These are phyloP conservation scores for Timandra comae DNA, from an alignment of 2,888 invertebrate species.

Conservation along the genomic window DNA sequence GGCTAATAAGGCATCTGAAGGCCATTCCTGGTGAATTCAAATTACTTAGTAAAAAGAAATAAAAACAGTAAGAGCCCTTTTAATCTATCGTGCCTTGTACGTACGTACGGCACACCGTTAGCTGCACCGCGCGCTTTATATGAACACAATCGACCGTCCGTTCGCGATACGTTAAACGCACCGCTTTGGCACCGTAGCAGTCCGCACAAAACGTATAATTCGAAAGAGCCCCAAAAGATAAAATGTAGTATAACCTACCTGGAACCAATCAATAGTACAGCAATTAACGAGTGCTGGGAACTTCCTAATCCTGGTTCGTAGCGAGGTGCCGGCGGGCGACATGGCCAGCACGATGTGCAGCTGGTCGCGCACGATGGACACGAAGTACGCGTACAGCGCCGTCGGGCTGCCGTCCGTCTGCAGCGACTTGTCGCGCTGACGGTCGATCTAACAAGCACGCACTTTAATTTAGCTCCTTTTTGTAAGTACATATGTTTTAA, in stretches of 20 bases:
- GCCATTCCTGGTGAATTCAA: constrained; percentile 88
- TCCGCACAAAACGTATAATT: too few species aligned
- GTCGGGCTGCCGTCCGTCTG: constrained; percentile 96
- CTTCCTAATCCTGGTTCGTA: constrained; percentile 88
- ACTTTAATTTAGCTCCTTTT: too few species aligned
- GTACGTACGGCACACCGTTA: too few species aligned
- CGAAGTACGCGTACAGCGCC: constrained; percentile 93
- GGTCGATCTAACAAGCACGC: constrained; percentile 79
- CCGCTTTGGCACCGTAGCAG: too few species aligned
- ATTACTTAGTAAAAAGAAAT: neutral
- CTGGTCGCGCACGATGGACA: constrained; percentile 91
- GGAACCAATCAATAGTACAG: constrained; percentile 98
- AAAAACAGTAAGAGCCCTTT: neutral
- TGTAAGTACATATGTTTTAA: too few species aligned
- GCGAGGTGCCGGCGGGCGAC: constrained; percentile 92
- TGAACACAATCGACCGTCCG: too few species aligned
- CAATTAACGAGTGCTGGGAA: constrained; percentile 96
- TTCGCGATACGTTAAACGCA: too few species aligned
- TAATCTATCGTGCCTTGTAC: too few species aligned
- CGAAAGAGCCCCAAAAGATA: too few species aligned
- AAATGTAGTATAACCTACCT: too few species aligned
- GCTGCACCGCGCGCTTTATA: too few species aligned
- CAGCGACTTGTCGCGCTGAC: constrained; percentile 88
- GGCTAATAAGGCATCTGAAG: constrained; percentile 92
- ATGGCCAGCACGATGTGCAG: constrained; percentile 92